phyloP scores from a whole-genome alignment of 2,888 invertebrate species.

The Aproaerema taeniolella region DNA sequence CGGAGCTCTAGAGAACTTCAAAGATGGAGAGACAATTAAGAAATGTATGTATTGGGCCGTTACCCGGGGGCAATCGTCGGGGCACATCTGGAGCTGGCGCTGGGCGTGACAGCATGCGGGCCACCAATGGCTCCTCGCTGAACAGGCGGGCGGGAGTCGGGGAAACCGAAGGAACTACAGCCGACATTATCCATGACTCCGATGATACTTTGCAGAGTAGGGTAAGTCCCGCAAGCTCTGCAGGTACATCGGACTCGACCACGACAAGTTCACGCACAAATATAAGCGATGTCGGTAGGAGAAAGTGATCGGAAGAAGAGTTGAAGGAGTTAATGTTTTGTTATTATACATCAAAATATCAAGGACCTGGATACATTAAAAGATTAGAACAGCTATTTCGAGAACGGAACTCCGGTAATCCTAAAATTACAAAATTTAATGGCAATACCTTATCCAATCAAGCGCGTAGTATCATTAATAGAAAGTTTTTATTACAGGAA shows the following conservation, averaged over 20 bases:
- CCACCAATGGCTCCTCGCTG: conserved; percentile 13
- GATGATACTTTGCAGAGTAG: neutral
- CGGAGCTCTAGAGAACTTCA: no score
- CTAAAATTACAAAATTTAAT: neutral
- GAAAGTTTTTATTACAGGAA: neutral
- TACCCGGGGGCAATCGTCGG: conserved; percentile 15
- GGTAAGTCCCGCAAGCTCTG: neutral
- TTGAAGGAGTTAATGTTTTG: neutral
- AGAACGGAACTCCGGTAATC: neutral
- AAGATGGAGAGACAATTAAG: neutral
- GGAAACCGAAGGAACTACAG: neutral
- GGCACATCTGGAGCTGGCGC: conserved; percentile 19
- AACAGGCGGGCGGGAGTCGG: neutral
- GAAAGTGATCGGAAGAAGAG: neutral
- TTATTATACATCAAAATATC: neutral
- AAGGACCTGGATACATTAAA: conserved; percentile 1
- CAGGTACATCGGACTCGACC: neutral
- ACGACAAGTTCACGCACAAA: neutral
- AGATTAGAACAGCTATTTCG: neutral
- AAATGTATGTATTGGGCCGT: conserved; percentile 6
- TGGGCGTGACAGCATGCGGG: conserved; percentile 17
- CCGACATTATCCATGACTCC: neutral
- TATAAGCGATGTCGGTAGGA: neutral
- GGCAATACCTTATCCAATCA: neutral
- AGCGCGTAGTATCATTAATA: neutral